phyloP scores from a whole-genome alignment of 2,888 invertebrate genomes.

The Tetranychus truncatus region DNA sequence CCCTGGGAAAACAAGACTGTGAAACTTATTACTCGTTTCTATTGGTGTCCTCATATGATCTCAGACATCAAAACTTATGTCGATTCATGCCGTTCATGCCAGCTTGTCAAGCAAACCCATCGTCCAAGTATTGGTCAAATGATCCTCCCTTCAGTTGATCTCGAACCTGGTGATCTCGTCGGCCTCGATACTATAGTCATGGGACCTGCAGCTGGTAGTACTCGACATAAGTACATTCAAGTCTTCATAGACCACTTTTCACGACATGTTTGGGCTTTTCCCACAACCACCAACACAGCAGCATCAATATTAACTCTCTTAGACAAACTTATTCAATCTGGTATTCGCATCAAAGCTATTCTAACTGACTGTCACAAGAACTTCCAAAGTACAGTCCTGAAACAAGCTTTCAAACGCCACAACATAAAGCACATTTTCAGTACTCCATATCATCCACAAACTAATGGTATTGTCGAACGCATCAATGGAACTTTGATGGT shows the following conservation, averaged over 20 bases:
- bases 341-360: neutral
- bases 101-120: neutral
- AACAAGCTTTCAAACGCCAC: neutral
- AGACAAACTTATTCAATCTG: neutral
- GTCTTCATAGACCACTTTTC: slow-evolving; percentile 8
- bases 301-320: neutral
- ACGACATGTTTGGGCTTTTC: slow-evolving; percentile 11
- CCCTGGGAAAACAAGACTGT: neutral
- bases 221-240: slow-evolving; percentile 11
- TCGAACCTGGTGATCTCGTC: neutral
- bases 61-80: slow-evolving; percentile 3
- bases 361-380: slow-evolving; percentile 12
- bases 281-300: slow-evolving; percentile 7
- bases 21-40: neutral
- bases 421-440: neutral
- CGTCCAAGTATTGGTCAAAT: neutral
- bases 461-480: slow-evolving; percentile 10
- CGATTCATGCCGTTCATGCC: slow-evolving; percentile 4
- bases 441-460: slow-evolving; percentile 15
- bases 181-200: slow-evolving; percentile 13
- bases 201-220: slow-evolving; percentile 4
- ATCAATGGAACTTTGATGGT: slow-evolving; percentile 1
- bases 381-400: slow-evolving; percentile 1
- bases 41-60: slow-evolving; percentile 5
- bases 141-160: neutral